Percentiles rank a stretch among this genome's conserved stretches.
Evolutionary conservation across 2,888 invertebrate species (phyloP).

Genomic region (Criorhina ranunculi): DNA sequence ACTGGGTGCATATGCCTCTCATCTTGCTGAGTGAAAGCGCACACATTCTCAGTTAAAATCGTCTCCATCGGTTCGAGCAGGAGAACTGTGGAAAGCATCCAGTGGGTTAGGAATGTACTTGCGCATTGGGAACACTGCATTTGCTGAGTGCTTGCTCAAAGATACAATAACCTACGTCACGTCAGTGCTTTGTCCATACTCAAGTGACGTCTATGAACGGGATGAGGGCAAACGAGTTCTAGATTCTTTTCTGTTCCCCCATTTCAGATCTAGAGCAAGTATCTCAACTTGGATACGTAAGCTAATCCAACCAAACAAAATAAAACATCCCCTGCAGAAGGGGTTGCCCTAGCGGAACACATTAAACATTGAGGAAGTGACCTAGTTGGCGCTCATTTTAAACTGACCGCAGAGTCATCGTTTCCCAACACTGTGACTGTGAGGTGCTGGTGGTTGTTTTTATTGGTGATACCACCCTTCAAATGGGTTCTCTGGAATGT

Average conservation of each 20-base stretch:
- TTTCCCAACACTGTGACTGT: not conserved
- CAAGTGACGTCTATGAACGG: conserved; percentile 15
- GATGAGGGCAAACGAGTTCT: conserved; percentile 63
- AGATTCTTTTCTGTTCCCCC: conserved; percentile 31
- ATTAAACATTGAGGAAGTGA: conserved; percentile 62
- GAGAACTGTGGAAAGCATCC: conserved; percentile 6
- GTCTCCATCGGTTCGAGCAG: not conserved
- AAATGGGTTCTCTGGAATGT: conserved; percentile 6
- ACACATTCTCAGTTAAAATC: conserved; percentile 1
- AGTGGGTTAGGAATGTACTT: conserved; percentile 25
- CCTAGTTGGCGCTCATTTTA: conserved; percentile 41
- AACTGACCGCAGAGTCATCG: conserved; percentile 35
- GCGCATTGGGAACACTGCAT: conserved; percentile 59
- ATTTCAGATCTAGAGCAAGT: conserved; percentile 56
- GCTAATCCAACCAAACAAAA: conserved; percentile 17
- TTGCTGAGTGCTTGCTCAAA: conserved; percentile 34
- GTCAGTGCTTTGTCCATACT: conserved; percentile 46
- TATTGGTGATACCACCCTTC: conserved; percentile 4
- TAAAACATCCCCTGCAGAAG: conserved; percentile 1
- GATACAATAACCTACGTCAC: conserved; percentile 50
- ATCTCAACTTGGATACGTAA: not conserved
- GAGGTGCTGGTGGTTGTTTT: not conserved
- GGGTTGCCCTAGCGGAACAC: conserved; percentile 9
- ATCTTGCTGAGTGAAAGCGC: conserved; percentile 31
- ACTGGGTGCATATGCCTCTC: conserved; percentile 1